These are phyloP conservation scores for Scophthalmus maximus DNA, from an alignment of 2,113 vertebrate genomes.

Conservation along the genomic window DNA sequence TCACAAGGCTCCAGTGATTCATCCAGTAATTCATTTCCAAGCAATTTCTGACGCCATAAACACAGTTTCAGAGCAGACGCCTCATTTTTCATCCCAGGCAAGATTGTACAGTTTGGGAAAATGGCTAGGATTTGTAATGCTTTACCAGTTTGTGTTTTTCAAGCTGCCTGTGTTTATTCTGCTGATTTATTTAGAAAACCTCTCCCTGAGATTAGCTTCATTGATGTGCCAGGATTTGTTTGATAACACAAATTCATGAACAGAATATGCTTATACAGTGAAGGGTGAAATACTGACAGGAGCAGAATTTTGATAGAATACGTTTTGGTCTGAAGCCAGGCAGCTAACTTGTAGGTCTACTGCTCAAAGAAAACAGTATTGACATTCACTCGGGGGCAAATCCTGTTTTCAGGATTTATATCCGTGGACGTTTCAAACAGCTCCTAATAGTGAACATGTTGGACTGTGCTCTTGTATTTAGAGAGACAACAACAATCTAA, in stretches of 20 bases:
- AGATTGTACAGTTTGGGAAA: constrained; percentile 75
- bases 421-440: constrained; percentile 42
- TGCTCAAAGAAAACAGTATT: constrained; percentile 61
- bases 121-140: constrained; percentile 81
- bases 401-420: constrained; percentile 39
- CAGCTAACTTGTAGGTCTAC: constrained; percentile 60
- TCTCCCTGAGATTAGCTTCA: constrained; percentile 78
- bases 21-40: constrained; percentile 83
- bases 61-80: constrained; percentile 83
- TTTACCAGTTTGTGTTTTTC: constrained; percentile 80
- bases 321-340: constrained; percentile 68
- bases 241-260: constrained; percentile 79
- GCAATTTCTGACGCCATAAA: constrained; percentile 84
- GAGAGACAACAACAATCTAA: not conserved
- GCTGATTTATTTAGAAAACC: constrained; percentile 82
- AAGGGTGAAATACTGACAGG: constrained; percentile 69
- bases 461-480: constrained; percentile 20
- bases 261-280: constrained; percentile 74
- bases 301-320: constrained; percentile 72
- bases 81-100: constrained; percentile 86
- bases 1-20: constrained; percentile 77
- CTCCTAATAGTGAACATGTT: constrained; percentile 26
- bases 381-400: constrained; percentile 52
- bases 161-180: constrained; percentile 79
- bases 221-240: constrained; percentile 82